Evolutionary conservation across 2,113 vertebrate species (phyloP), one percentile per base, ranked within the genome.

Genomic region (Rostratula benghalensis): DNA sequence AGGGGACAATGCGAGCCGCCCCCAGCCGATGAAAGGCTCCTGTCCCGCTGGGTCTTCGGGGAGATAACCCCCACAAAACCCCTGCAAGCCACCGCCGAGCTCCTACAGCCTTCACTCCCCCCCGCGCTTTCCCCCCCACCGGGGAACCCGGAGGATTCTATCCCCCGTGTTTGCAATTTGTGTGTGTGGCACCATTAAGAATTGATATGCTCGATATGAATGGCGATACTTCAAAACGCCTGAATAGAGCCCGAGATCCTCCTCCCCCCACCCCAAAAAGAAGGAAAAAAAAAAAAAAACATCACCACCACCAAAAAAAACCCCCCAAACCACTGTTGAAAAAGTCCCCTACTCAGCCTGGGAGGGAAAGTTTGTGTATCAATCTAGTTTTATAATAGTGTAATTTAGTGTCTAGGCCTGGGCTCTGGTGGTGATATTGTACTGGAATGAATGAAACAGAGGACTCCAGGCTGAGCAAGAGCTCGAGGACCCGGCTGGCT

Each of bases 351-450:
- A 85, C 97, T 97, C 98, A 70, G 97, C 91, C 94, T 98, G 98
- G 97, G 97, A 97, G 97, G 97, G 95, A 95, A 97, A 95, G 95
- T 97, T 97, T 97, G 97, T 97, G 94, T 97, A 97, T 97, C 95
- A 98, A 98, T 98, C 98, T 98, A 97, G 98, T 97, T 98, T 93
- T 98, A 98, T 98, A 98, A 98, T 98, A 98, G 98, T 97, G 98
- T 98, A 98, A 98, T 98, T 98, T 98, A 98, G 97, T 98, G 97
- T 95, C 96, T 98, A 98, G 98, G 97, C 97, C 98, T 15, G 97
- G 98, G 96, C 98, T 98, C 98, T 98, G 98, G 98, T 98, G 98
- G 98, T 95, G 98, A 98, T 98, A 98, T 98, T 99, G 98, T 98
- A 54, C 81, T 89, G 95, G 94, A 60, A 98, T 98, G 98, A 99